Conservation (phyloP, 2,113 vertebrate species). For the Coptodon rendalli region DNA sequence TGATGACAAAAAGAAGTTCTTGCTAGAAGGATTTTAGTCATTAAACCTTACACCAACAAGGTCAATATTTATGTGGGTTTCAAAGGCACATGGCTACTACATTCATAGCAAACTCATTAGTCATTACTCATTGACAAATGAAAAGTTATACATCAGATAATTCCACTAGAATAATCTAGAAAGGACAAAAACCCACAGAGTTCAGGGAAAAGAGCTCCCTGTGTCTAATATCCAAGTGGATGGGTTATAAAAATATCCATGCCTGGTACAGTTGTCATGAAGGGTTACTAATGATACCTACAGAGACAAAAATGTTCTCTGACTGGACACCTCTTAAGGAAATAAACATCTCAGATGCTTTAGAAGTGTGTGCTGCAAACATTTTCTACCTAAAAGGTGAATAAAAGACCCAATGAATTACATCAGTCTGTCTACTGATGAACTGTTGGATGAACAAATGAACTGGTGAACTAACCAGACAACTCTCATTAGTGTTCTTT, state of each 20-base stretch:
- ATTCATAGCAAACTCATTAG: background rate
- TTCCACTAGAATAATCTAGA: background rate
- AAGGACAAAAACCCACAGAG: background rate
- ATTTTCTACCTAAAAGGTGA: background rate
- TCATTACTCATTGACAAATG: background rate
- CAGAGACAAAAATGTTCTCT: background rate
- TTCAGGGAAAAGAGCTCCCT: background rate
- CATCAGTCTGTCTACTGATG: background rate
- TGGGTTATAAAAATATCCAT: background rate
- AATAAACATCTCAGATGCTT: background rate
- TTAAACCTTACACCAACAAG: background rate
- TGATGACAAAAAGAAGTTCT: background rate
- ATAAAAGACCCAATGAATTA: background rate
- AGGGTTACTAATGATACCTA: background rate
- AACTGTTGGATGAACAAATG: background rate
- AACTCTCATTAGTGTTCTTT: background rate
- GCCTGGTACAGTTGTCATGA: background rate
- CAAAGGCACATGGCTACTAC: background rate
- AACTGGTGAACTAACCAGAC: background rate
- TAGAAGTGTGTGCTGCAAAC: background rate
- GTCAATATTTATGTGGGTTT: background rate
- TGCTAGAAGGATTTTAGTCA: background rate
- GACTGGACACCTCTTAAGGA: background rate
- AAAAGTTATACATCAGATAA: background rate
- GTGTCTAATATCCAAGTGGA: background rate